phyloP scores from a whole-genome alignment of 2,797 vertebrate species.

The Lagorchestes hirsutus region DNA sequence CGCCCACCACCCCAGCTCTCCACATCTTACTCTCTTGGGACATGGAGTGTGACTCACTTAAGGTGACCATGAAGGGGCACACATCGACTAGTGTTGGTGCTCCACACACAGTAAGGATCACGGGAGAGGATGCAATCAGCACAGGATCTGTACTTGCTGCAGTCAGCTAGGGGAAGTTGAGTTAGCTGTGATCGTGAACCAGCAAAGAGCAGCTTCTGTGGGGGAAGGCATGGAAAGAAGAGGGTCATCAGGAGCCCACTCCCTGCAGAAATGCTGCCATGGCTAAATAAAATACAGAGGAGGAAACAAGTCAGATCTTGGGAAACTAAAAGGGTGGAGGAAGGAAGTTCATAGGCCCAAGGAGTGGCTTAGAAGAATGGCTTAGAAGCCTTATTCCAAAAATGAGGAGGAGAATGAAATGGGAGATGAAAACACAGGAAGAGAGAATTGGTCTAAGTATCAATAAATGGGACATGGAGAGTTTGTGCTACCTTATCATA shows the following conservation, averaged over 20 bases:
- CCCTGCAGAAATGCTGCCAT: not conserved
- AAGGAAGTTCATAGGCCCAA: not conserved
- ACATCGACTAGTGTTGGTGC: constrained; percentile 84
- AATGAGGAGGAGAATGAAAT: not conserved
- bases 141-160: constrained; percentile 91
- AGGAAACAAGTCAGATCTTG: not conserved
- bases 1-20: not conserved
- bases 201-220: constrained; percentile 90
- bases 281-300: not conserved
- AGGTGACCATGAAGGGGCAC: constrained; percentile 72
- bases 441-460: not conserved
- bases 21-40: not conserved
- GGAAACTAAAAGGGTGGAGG: not conserved
- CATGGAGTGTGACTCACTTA: constrained; percentile 69
- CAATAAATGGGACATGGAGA: not conserved
- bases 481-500: constrained; percentile 88
- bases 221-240: constrained; percentile 9
- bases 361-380: not conserved
- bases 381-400: too few species aligned
- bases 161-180: constrained; percentile 91
- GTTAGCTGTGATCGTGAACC: constrained; percentile 91
- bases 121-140: constrained; percentile 93
- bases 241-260: not conserved
- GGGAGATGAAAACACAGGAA: constrained; percentile 19
- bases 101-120: constrained; percentile 96